Evolutionary conservation across 2,113 vertebrate species (phyloP), one percentile per base, ranked within the genome.

Genomic region (Paramisgurnus dabryanus): DNA sequence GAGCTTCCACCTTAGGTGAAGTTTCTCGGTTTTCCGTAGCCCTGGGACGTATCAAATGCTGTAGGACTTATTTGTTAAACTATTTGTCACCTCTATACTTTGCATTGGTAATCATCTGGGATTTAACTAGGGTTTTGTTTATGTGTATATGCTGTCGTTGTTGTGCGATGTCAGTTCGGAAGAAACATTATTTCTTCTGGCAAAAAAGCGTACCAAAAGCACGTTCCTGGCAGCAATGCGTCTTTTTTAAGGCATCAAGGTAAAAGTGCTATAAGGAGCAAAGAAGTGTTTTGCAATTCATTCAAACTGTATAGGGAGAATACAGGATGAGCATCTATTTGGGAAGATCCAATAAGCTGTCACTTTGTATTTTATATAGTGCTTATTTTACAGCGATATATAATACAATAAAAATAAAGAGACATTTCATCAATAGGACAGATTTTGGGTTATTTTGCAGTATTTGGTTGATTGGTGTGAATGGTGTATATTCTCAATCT

Each of bases 101-200:
- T 75, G 22, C 73, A 63, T 49, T 49, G 73, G 43, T 75, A 64
- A 75, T 75, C 73, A 75, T 47, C 73, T 75, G 77, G 66, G 66
- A 79, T 70, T 79, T 70, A 70, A 70, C 53, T 70, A 63, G 67
- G 27, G 43, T 63, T 79, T 49, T 70, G 67, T 70, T 71, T 68
- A 70, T 67, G 15, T 61, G 78, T 50, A 63, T 79, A 53, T 72
- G 27, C 15, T 79, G 67, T 9, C 65, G 68, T 71, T 75, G 43
- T 63, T 17, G 72, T 60, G 61, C 13, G 1, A 47, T 49, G 58
- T 61, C 58, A 64, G 72, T 50, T 64, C 43, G 72, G 27, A 17
- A 8, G 45, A 74, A 61, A 10, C 41, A 7, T 49, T 75, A 13
- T 61, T 18, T 75, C 58, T 75, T 75, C 58, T 64, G 60, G 73